Evolutionary conservation across 2,113 vertebrate genomes (phyloP).

Genomic region (Circaetus cinerascens): DNA sequence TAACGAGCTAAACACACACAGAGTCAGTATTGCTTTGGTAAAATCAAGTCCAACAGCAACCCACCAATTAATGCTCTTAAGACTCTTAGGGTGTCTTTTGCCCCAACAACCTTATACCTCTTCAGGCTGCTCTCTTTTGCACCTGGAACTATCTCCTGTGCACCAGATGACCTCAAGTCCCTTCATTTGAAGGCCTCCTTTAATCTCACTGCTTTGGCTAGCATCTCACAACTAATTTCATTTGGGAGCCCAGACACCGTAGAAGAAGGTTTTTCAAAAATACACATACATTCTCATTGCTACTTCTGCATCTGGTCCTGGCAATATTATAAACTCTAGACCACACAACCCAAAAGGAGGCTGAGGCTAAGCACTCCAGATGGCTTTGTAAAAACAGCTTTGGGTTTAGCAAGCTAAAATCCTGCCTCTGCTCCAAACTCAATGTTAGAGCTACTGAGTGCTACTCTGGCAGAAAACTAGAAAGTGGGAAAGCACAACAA

Average conservation of each 20-base stretch:
- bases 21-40: not conserved
- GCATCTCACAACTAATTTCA: not conserved
- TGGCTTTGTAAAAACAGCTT: constrained; percentile 38
- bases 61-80: not conserved
- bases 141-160: not conserved
- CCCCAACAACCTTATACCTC: not conserved
- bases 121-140: not conserved
- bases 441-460: not conserved
- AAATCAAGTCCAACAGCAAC: not conserved
- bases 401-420: constrained; percentile 12
- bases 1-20: not conserved
- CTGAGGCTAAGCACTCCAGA: constrained; percentile 18
- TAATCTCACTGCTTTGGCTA: not conserved
- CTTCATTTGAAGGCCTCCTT: not conserved
- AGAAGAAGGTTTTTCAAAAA: not conserved
- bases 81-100: not conserved
- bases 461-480: constrained; percentile 15
- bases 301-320: constrained; percentile 22
- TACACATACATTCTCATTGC: not conserved
- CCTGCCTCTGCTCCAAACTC: constrained; percentile 8
- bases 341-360: not conserved
- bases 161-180: not conserved
- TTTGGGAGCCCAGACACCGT: not conserved
- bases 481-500: not conserved
- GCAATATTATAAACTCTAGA: not conserved